Conservation (phyloP, 2,797 vertebrate species). For the Galago senegalensis region DNA sequence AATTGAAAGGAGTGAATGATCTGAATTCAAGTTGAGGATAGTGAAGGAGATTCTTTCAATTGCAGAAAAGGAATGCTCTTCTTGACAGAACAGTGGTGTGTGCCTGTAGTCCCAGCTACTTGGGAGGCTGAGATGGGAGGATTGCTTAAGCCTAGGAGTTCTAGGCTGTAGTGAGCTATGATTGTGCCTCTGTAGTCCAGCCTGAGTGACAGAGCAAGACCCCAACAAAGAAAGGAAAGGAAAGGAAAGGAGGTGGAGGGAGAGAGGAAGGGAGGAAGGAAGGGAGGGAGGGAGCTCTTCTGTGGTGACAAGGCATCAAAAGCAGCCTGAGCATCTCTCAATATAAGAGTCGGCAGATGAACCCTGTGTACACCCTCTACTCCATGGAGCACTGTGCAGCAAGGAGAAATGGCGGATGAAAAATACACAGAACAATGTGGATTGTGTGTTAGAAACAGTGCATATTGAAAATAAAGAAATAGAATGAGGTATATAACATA, state of each 20-base stretch:
- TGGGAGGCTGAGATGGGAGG: no score
- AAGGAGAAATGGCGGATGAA: neutral
- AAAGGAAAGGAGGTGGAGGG: no score
- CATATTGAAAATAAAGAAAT: neutral
- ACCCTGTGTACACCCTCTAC: neutral
- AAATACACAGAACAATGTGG: neutral
- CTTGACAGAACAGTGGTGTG: no score
- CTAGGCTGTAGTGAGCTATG: no score
- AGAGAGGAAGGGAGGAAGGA: no score
- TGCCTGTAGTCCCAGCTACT: no score
- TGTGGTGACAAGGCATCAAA: neutral
- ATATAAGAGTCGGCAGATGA: neutral
- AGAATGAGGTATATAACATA: neutral
- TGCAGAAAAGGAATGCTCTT: neutral
- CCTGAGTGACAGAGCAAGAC: no score
- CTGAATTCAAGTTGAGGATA: neutral
- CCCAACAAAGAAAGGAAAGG: no score
- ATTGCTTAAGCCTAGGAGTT: no score
- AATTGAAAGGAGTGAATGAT: neutral
- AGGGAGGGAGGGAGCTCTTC: neutral
- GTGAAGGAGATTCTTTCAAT: neutral
- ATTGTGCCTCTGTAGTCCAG: no score
- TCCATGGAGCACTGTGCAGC: neutral
- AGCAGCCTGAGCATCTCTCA: neutral
- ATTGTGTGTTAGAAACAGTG: neutral